Evolutionary conservation across 2,797 vertebrate species (phyloP).

Genomic region (Hydrophis major): DNA sequence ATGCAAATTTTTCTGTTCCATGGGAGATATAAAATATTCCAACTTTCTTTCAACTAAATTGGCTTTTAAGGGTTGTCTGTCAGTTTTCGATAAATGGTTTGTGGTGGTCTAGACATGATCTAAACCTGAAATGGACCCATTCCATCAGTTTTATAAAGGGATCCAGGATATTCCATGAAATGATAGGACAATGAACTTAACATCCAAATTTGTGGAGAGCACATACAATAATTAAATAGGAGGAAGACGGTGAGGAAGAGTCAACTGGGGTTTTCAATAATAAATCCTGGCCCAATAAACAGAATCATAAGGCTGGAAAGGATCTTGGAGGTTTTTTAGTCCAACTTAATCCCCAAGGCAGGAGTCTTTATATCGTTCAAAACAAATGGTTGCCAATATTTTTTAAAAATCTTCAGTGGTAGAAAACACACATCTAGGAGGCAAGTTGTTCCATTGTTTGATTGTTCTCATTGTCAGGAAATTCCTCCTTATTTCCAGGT

Average conservation of each 20-base stretch:
- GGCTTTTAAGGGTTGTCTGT: background rate
- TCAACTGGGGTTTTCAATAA: background rate
- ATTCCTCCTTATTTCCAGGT: background rate
- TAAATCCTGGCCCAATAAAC: background rate
- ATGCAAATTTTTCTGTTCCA: background rate
- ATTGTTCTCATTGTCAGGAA: background rate
- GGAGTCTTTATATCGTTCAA: background rate
- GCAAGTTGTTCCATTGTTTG: background rate
- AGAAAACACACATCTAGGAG: background rate
- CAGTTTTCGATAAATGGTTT: background rate
- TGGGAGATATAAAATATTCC: background rate
- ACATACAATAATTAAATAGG: background rate
- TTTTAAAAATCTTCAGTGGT: background rate
- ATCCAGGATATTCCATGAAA: background rate
- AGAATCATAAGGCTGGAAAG: background rate
- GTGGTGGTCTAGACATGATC: background rate
- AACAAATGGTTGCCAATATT: background rate
- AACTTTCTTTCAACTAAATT: background rate
- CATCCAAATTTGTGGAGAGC: background rate
- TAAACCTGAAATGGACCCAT: background rate
- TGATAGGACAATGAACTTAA: background rate
- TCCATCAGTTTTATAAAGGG: background rate
- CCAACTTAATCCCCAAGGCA: background rate
- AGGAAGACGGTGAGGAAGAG: background rate
- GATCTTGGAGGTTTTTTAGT: background rate